Evolutionary conservation across 1,140 invertebrate species (phyloP).

Genomic region (Sesamia nonagrioides): DNA sequence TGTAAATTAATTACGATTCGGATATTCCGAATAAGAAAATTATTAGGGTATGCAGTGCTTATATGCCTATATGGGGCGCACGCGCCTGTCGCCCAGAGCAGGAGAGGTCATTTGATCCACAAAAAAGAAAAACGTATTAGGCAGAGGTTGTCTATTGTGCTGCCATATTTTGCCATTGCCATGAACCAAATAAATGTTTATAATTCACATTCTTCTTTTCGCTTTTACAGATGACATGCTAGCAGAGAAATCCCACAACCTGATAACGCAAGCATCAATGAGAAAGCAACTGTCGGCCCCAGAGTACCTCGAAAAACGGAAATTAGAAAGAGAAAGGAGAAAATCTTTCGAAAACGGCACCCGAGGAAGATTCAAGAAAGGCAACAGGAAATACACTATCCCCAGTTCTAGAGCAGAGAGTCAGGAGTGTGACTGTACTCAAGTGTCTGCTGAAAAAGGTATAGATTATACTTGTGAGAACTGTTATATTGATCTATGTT

Average conservation of each 20-base stretch:
- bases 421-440: conserved; percentile 77
- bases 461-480: conserved; percentile 82
- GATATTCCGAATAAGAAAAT: too few relatives aligned
- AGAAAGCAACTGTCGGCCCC: conserved; percentile 94
- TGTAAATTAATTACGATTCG: too few relatives aligned
- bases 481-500: conserved; percentile 81
- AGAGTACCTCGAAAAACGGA: conserved; percentile 95
- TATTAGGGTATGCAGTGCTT: too few relatives aligned
- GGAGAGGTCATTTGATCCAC: too few relatives aligned
- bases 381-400: conserved; percentile 74
- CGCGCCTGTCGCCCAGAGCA: too few relatives aligned
- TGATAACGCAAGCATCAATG: conserved; percentile 88
- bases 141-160: too few relatives aligned
- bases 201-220: too few relatives aligned
- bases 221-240: conserved; percentile 83
- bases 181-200: too few relatives aligned
- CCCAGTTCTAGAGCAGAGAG: conserved; percentile 68
- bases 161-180: too few relatives aligned
- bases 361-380: conserved; percentile 88
- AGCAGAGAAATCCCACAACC: conserved; percentile 84
- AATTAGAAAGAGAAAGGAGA: conserved; percentile 91
- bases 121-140: too few relatives aligned
- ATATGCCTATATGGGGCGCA: too few relatives aligned
- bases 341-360: conserved; percentile 90
- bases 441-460: conserved; percentile 79